Evolutionary conservation across 2,113 vertebrate species (phyloP).

Genomic region (Nycticryphes semicollaris): DNA sequence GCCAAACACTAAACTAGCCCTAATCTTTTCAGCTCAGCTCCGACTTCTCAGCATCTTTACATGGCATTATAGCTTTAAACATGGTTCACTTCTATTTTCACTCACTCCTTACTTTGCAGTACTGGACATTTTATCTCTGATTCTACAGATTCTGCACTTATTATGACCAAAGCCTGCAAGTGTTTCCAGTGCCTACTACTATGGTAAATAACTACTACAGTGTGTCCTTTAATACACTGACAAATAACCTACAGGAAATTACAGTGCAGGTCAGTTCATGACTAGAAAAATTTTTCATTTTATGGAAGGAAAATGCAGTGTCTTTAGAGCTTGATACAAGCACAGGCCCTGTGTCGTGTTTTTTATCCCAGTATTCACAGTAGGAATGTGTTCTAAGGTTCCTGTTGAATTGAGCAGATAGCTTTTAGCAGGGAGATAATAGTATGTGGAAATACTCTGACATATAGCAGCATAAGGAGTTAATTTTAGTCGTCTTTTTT

Average conservation of each 20-base stretch:
- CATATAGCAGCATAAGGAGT: background rate
- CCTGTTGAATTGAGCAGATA: background rate
- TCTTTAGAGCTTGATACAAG: background rate
- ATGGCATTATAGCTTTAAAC: background rate
- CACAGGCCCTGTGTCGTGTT: accelerated
- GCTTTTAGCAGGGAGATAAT: background rate
- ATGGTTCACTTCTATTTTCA: background rate
- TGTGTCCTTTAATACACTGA: background rate
- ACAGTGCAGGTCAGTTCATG: background rate
- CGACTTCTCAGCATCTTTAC: background rate
- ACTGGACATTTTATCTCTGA: background rate
- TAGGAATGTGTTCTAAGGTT: background rate
- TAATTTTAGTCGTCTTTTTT: background rate
- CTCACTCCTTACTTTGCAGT: background rate
- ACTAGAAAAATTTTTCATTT: background rate
- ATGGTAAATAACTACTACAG: background rate
- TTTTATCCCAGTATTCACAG: background rate
- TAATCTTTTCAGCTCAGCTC: background rate
- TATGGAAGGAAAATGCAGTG: background rate
- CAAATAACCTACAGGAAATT: background rate
- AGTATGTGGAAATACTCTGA: background rate
- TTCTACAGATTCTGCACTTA: background rate
- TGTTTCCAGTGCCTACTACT: background rate
- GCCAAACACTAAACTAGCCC: background rate
- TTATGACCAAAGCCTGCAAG: background rate